A percentile compares a stretch with the other conserved stretches of the same genome.
Evolutionary conservation across 2,113 vertebrate species (phyloP).

Genomic region (Struthidea cinerea): DNA sequence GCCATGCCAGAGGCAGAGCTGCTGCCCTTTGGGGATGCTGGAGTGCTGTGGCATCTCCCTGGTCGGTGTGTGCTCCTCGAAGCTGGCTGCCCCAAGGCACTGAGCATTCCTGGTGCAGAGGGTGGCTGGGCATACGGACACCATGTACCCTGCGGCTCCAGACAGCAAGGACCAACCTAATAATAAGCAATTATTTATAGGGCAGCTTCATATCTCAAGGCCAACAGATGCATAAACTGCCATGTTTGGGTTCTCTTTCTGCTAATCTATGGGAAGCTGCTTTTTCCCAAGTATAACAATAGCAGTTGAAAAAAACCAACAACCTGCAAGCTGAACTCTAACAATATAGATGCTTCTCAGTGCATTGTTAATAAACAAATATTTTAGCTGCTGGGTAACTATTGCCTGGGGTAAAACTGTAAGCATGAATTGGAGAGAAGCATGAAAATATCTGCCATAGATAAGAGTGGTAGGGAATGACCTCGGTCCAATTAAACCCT

Average conservation of each 20-base stretch:
- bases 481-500: not conserved
- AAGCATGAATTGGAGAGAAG: not conserved
- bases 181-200: conserved; percentile 57
- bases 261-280: conserved; percentile 12
- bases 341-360: not conserved
- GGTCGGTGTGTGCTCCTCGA: not conserved
- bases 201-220: not conserved
- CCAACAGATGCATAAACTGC: not conserved
- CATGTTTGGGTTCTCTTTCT: not conserved
- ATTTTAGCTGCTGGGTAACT: conserved; percentile 3
- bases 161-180: conserved; percentile 9
- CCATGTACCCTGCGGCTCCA: not conserved
- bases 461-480: not conserved
- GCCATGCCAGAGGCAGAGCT: not conserved
- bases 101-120: not conserved
- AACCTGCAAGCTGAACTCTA: not conserved
- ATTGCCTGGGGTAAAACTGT: not conserved
- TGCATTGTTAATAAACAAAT: not conserved
- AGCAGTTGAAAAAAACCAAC: not conserved
- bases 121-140: not conserved
- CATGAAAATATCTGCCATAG: not conserved
- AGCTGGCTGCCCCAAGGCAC: accelerated
- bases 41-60: not conserved
- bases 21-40: not conserved
- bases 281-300: not conserved